Conservation (phyloP, 2,113 vertebrate species). For the Dipodomys merriami region DNA sequence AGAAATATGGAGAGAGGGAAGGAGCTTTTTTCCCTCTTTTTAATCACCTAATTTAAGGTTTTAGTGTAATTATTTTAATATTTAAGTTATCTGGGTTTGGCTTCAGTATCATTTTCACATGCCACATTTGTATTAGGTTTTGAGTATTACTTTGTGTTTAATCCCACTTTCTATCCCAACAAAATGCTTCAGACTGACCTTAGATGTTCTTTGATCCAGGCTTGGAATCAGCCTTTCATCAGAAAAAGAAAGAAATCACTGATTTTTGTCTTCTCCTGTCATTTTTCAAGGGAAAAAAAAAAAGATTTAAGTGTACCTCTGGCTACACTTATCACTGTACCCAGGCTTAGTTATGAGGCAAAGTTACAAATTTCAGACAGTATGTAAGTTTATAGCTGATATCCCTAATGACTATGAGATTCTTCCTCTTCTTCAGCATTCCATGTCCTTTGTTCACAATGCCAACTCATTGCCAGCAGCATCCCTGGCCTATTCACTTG, state of each 20-base stretch:
- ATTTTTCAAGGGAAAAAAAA: no score
- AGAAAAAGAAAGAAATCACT: no score
- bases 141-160: neutral
- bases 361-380: conserved; percentile 5
- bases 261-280: no score
- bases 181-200: neutral
- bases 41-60: neutral
- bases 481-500: neutral
- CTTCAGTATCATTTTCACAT: neutral
- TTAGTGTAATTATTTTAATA: neutral
- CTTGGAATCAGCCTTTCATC: no score
- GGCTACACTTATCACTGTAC: neutral
- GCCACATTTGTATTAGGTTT: neutral
- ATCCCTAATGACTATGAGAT: neutral
- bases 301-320: neutral
- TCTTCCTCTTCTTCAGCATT: neutral
- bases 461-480: neutral
- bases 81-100: neutral
- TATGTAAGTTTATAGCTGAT: neutral
- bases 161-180: neutral
- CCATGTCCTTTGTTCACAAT: neutral
- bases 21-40: neutral
- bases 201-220: no score
- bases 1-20: no score
- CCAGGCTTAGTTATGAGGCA: neutral